Conservation (phyloP, 2,113 vertebrate species). For the Nycticebus coucang region DNA sequence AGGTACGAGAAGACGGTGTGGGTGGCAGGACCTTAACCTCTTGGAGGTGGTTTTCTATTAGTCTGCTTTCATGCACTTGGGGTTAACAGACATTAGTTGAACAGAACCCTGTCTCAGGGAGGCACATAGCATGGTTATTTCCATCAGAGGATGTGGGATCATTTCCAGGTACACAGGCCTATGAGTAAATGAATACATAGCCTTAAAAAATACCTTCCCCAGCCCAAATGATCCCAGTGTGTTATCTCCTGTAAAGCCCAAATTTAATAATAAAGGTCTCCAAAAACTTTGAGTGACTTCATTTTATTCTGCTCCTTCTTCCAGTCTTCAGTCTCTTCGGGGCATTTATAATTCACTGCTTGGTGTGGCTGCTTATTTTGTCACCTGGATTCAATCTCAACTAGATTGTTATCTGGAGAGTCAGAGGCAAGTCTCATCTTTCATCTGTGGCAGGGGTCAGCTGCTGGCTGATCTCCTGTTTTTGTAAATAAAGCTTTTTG, state of each 20-base stretch:
- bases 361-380: neutral
- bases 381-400: neutral
- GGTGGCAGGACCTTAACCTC: neutral
- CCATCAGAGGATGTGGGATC: neutral
- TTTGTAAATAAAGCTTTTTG: conserved; percentile 16
- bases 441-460: neutral
- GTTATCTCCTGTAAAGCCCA: neutral
- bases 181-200: neutral
- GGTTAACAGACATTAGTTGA: neutral
- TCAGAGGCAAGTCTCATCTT: neutral
- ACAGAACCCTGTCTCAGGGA: neutral
- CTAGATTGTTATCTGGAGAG: neutral
- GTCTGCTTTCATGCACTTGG: neutral
- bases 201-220: neutral
- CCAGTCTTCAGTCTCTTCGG: neutral
- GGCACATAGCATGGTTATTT: neutral
- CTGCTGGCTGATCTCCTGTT: neutral
- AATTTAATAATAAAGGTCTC: neutral
- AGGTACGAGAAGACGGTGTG: neutral
- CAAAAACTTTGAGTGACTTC: neutral
- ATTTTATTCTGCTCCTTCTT: neutral
- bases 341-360: neutral
- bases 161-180: neutral
- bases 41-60: neutral
- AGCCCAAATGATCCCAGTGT: neutral